These are phyloP conservation scores for Seira ritae DNA, from an alignment of 2,888 invertebrate species.

Conservation along the genomic window DNA sequence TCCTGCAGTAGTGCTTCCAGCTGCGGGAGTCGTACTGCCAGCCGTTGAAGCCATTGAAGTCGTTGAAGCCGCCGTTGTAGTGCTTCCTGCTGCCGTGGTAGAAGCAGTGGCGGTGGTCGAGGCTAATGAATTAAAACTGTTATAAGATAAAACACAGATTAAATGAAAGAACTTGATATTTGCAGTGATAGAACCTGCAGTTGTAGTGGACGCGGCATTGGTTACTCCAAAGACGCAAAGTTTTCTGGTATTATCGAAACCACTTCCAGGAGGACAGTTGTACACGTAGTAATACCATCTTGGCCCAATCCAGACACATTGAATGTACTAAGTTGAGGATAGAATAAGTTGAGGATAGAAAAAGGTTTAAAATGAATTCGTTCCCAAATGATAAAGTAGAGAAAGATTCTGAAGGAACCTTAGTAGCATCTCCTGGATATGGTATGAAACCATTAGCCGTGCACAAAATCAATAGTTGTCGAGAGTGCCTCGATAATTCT, in stretches of 20 bases:
- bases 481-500: background rate
- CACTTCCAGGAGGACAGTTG: constrained; percentile 35
- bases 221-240: constrained; percentile 40
- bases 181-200: background rate
- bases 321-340: constrained; percentile 38
- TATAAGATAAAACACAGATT: no score
- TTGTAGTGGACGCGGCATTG: background rate
- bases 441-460: constrained; percentile 5
- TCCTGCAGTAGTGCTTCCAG: no score
- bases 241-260: constrained; percentile 22
- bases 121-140: background rate
- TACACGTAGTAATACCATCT: constrained; percentile 51
- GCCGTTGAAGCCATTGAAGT: background rate
- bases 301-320: constrained; percentile 40
- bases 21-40: background rate
- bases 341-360: background rate
- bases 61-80: background rate
- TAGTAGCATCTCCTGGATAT: constrained; percentile 31
- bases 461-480: constrained; percentile 23
- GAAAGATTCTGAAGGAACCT: background rate
- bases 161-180: no score
- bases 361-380: background rate
- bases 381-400: no score
- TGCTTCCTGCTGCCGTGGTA: background rate
- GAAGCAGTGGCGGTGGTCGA: background rate